Evolutionary conservation across 2,113 vertebrate genomes (phyloP).

Genomic region (Proterorhinus semilunaris): DNA sequence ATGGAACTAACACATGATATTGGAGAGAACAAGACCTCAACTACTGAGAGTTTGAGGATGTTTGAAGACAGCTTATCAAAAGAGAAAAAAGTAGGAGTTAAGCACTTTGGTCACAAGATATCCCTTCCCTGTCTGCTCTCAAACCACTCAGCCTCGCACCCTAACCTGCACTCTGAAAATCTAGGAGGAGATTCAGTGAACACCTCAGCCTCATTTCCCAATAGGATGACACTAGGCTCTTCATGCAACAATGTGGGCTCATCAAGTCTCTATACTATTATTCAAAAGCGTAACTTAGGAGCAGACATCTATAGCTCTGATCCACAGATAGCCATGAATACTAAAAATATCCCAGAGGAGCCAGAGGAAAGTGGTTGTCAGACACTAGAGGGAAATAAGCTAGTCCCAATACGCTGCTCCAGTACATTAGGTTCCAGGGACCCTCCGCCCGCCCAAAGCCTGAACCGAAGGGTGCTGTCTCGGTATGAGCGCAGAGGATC

Average conservation of each 20-base stretch:
- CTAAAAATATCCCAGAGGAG: slow-evolving; percentile 39
- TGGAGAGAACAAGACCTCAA: slow-evolving; percentile 30
- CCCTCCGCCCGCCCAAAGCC: slow-evolving; percentile 47
- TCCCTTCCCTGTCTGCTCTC: slow-evolving; percentile 78
- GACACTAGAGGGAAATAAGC: slow-evolving; percentile 70
- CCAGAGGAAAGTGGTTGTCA: slow-evolving; percentile 68
- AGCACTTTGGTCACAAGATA: slow-evolving; percentile 65
- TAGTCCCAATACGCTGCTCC: slow-evolving; percentile 72
- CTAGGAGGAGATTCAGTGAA: slow-evolving; percentile 40
- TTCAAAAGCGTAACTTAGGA: slow-evolving; percentile 81
- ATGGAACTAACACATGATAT: slow-evolving; percentile 67
- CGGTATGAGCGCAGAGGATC: slow-evolving; percentile 78
- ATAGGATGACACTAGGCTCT: slow-evolving; percentile 46
- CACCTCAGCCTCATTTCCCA: slow-evolving; percentile 35
- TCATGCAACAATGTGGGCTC: slow-evolving; percentile 69
- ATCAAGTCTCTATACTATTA: slow-evolving; percentile 81
- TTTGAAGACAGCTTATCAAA: slow-evolving; percentile 41
- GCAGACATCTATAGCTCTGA: slow-evolving; percentile 86
- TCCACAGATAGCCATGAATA: slow-evolving; percentile 77
- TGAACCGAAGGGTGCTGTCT: slow-evolving; percentile 68
- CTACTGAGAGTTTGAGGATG: slow-evolving; percentile 57
- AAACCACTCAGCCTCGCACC: slow-evolving; percentile 69
- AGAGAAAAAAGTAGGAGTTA: slow-evolving; percentile 32
- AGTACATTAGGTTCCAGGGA: slow-evolving; percentile 76
- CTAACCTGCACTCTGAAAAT: slow-evolving; percentile 73